These are phyloP conservation scores for Thera obeliscata DNA, from an alignment of 2,888 invertebrate genomes.

Conservation along the genomic window DNA sequence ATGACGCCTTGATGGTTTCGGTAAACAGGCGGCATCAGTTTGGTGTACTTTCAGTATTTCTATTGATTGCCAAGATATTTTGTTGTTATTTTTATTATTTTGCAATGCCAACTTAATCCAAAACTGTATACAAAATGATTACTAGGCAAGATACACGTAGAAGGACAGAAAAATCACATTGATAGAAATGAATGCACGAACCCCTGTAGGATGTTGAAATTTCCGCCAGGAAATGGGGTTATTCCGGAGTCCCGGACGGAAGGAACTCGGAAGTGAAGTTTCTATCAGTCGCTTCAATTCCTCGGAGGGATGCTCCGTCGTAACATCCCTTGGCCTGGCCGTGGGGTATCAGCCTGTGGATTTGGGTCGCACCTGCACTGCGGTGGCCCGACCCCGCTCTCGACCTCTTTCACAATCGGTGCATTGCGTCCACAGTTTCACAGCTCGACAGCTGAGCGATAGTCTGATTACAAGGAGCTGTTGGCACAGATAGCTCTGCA, in stretches of 20 bases:
- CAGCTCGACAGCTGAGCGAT: constrained; percentile 24
- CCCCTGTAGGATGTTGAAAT: neutral
- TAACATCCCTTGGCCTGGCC: constrained; percentile 16
- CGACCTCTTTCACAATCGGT: constrained; percentile 60
- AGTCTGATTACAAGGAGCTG: constrained; percentile 6
- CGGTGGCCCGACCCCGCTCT: constrained; percentile 54
- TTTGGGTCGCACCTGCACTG: constrained; percentile 79
- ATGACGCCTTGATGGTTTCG: neutral
- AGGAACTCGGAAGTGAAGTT: neutral
- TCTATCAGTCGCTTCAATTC: neutral
- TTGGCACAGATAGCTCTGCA: constrained; percentile 11
- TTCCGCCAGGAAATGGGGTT: neutral
- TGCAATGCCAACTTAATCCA: neutral
- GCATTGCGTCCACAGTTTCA: constrained; percentile 54
- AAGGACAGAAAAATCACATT: neutral
- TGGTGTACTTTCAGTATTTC: neutral
- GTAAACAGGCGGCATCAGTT: constrained; percentile 8
- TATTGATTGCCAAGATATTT: too few relatives aligned
- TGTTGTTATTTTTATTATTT: neutral
- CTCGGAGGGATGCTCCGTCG: constrained; percentile 18
- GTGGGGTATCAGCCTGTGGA: constrained; percentile 42
- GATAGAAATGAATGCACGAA: neutral
- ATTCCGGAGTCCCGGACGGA: neutral
- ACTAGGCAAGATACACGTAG: too few relatives aligned
- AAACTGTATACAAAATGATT: neutral